Percentiles rank a stretch among this genome's conserved stretches.
phyloP scores from a whole-genome alignment of 2,113 vertebrate species.

The Pelecanoides urinatrix region DNA sequence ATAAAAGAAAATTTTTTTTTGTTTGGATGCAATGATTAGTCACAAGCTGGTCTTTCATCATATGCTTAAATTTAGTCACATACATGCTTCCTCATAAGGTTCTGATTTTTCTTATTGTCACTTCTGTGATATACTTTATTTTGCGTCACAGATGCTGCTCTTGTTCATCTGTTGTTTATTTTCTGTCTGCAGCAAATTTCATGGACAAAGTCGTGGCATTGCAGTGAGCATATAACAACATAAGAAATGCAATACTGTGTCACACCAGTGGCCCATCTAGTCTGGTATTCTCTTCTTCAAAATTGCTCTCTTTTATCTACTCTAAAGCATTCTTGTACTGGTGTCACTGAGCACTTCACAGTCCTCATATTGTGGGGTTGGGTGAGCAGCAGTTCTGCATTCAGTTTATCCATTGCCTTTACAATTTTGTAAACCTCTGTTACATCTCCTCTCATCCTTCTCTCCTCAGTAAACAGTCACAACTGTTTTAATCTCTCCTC shows the following conservation, averaged over 20 bases:
- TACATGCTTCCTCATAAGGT: slow-evolving; percentile 25
- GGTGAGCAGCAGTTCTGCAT: not conserved
- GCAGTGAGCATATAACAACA: not conserved
- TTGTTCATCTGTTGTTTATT: slow-evolving; percentile 38
- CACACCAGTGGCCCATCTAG: not conserved
- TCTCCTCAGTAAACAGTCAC: not conserved
- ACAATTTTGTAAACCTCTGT: not conserved
- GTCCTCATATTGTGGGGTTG: not conserved
- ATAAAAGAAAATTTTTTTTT: not conserved
- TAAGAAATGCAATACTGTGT: not conserved
- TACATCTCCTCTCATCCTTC: not conserved
- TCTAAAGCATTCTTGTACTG: not conserved
- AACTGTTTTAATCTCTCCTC: not conserved
- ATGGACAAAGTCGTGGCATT: not conserved
- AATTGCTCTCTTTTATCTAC: not conserved
- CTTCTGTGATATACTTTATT: slow-evolving; percentile 44
- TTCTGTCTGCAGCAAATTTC: slow-evolving; percentile 1
- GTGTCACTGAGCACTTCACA: not conserved
- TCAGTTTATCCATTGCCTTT: not conserved
- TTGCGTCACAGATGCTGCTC: not conserved
- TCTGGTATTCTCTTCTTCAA: not conserved
- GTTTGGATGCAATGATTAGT: not conserved
- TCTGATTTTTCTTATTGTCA: slow-evolving; percentile 35
- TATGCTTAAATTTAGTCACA: slow-evolving; percentile 39
- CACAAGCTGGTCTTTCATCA: slow-evolving; percentile 25